These are phyloP conservation scores for Microcebus tavaratra DNA, from an alignment of 2,113 vertebrate genomes.

Conservation along the genomic window DNA sequence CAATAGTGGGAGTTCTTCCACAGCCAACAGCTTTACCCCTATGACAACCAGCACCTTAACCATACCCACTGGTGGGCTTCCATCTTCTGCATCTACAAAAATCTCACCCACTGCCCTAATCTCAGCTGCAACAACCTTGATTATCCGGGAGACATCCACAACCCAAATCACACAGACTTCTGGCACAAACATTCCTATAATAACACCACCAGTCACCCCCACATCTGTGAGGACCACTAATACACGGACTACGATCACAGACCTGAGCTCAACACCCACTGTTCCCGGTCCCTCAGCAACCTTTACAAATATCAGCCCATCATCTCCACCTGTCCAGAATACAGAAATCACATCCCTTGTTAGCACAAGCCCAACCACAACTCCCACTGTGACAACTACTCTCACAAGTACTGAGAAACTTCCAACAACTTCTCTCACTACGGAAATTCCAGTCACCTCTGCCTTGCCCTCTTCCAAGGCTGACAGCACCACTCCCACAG, in stretches of 20 bases:
- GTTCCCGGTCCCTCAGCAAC: rapidly evolving
- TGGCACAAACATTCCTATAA: background rate
- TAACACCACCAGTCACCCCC: background rate
- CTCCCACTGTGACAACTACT: rapidly evolving
- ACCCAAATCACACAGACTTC: rapidly evolving
- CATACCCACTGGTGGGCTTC: rapidly evolving
- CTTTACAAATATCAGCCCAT: rapidly evolving
- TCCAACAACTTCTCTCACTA: rapidly evolving
- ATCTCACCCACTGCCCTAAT: no score
- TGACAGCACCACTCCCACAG: background rate
- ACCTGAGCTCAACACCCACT: rapidly evolving
- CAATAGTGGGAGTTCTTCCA: rapidly evolving
- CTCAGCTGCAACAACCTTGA: no score
- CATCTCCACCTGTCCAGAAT: rapidly evolving
- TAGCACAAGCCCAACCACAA: rapidly evolving
- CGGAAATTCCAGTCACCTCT: rapidly evolving
- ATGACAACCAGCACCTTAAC: rapidly evolving
- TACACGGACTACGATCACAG: rapidly evolving
- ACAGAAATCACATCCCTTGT: background rate
- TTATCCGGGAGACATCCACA: background rate
- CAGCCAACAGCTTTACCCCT: background rate
- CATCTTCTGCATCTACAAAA: background rate
- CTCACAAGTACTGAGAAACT: background rate
- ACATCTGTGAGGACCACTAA: background rate
- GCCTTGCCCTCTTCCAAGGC: background rate